A percentile compares a stretch with the other conserved stretches of the same genome.
phyloP scores from a whole-genome alignment of 2,113 vertebrate genomes.

The Meles meles region DNA sequence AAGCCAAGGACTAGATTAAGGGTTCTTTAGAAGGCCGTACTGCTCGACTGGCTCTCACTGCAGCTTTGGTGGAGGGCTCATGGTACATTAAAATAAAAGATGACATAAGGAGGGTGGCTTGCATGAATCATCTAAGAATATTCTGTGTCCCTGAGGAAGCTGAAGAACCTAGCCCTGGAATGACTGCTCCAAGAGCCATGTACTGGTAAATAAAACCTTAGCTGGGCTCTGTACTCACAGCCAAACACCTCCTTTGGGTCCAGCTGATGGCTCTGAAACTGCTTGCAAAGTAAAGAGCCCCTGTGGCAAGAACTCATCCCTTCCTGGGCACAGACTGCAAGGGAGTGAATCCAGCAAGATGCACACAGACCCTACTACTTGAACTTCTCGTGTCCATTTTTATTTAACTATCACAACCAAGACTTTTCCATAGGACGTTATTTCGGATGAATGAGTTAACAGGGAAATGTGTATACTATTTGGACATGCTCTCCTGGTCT shows the following conservation, averaged over 20 bases:
- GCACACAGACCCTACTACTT: not conserved
- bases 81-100: not conserved
- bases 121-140: not conserved
- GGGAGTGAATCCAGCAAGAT: not conserved
- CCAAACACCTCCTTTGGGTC: not conserved
- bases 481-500: not conserved
- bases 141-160: not conserved
- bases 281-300: not conserved
- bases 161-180: not conserved
- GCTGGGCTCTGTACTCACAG: not conserved
- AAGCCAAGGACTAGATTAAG: not conserved
- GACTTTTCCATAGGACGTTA: not conserved
- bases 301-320: not conserved
- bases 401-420: not conserved
- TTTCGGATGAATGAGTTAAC: not conserved
- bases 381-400: not conserved
- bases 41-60: accelerated
- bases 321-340: not conserved
- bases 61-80: not conserved
- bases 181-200: not conserved
- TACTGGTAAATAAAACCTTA: slow-evolving; percentile 9
- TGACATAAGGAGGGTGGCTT: slow-evolving; percentile 20
- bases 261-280: not conserved
- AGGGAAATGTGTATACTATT: not conserved
- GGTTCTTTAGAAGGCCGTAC: not conserved